Evolutionary conservation across 2,113 vertebrate species (phyloP).

Genomic region (Gobiocypris rarus): DNA sequence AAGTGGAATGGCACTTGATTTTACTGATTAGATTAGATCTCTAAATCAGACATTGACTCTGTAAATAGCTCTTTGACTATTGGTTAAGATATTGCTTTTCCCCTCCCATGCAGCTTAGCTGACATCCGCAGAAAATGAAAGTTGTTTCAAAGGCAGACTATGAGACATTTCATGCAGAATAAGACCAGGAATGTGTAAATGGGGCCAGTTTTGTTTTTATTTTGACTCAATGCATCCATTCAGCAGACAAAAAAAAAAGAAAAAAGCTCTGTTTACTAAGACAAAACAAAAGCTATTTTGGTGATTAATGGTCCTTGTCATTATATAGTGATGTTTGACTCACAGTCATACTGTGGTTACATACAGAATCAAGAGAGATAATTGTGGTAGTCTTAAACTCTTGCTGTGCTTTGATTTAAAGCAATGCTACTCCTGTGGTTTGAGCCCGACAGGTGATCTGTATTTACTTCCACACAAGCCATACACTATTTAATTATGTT

Average conservation of each 20-base stretch:
- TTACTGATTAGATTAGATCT: background rate
- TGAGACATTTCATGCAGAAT: background rate
- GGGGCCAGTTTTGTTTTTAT: background rate
- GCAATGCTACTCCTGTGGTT: slow-evolving; percentile 27
- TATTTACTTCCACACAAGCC: background rate
- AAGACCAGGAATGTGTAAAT: background rate
- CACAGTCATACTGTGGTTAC: background rate
- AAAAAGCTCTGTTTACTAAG: background rate
- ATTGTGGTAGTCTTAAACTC: background rate
- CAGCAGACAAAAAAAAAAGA: background rate
- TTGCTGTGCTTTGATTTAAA: slow-evolving; percentile 34
- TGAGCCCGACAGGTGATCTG: slow-evolving; percentile 23
- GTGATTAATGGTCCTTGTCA: background rate
- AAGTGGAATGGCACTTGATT: background rate
- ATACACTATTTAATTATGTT: slow-evolving; percentile 31
- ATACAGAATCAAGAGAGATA: background rate
- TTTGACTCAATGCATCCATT: background rate
- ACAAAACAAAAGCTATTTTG: background rate
- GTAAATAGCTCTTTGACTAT: background rate
- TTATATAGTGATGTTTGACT: background rate
- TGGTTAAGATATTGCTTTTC: background rate
- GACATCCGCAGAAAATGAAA: background rate
- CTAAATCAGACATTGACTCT: background rate
- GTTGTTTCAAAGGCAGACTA: background rate
- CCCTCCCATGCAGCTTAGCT: background rate